These are phyloP conservation scores for Psettodes erumei DNA, from an alignment of 2,113 vertebrate genomes.

Conservation along the genomic window DNA sequence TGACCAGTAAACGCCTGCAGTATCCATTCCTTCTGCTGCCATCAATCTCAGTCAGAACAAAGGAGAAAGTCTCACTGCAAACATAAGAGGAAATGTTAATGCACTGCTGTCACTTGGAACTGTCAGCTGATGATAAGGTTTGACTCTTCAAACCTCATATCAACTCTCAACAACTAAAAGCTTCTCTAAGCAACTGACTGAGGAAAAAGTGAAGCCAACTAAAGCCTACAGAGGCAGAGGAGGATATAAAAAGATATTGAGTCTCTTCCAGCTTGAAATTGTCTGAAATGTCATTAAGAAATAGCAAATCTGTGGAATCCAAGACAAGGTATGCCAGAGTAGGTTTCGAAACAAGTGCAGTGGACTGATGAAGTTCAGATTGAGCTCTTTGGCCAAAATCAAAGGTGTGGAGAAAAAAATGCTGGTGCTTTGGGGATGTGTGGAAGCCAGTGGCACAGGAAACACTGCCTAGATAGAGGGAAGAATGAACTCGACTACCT, in stretches of 20 bases:
- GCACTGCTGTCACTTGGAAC: neutral
- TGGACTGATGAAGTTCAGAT: neutral
- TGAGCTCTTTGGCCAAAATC: neutral
- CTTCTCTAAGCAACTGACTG: too few species aligned
- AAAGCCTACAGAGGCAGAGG: too few species aligned
- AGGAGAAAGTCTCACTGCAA: conserved; percentile 95
- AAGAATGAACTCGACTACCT: neutral
- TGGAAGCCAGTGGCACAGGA: too few species aligned
- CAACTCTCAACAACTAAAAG: too few species aligned
- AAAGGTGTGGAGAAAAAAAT: neutral
- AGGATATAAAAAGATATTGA: neutral
- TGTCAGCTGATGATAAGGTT: too few species aligned
- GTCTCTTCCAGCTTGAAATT: neutral
- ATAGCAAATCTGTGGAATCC: neutral
- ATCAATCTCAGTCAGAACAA: conserved; percentile 94
- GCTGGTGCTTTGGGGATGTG: too few species aligned
- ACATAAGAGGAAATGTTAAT: neutral
- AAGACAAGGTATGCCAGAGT: neutral
- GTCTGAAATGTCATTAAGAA: neutral
- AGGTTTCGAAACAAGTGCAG: neutral
- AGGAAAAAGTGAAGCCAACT: too few species aligned
- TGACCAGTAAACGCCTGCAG: conserved; percentile 94
- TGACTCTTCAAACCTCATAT: too few species aligned
- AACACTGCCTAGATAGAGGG: too few species aligned
- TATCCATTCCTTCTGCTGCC: conserved; percentile 96